These are phyloP conservation scores for Macrocentrus cingulum DNA, from an alignment of 1,140 invertebrate species.

Conservation along the genomic window DNA sequence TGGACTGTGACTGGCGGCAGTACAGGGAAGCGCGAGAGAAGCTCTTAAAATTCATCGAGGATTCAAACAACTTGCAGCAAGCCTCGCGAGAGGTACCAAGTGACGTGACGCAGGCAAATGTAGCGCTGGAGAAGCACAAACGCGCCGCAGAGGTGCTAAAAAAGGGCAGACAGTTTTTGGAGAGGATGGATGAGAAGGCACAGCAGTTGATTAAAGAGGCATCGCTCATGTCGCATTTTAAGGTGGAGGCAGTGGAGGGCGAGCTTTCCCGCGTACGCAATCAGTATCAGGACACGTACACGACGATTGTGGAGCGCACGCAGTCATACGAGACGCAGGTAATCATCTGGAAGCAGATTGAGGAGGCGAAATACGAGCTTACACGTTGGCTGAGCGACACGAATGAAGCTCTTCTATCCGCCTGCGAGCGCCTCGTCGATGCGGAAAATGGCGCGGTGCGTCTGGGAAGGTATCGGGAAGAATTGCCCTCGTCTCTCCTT, in stretches of 20 bases:
- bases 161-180: conserved; percentile 72
- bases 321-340: conserved; percentile 84
- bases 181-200: conserved; percentile 73
- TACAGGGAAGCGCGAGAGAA: conserved; percentile 72
- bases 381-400: conserved; percentile 82
- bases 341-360: conserved; percentile 89
- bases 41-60: conserved; percentile 68
- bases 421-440: conserved; percentile 75
- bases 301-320: conserved; percentile 69
- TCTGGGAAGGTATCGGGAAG: conserved; percentile 82
- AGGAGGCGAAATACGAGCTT: conserved; percentile 81
- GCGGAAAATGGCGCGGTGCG: conserved; percentile 76
- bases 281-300: conserved; percentile 75
- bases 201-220: conserved; percentile 73
- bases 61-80: conserved; percentile 65
- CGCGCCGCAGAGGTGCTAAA: conserved; percentile 73
- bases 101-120: conserved; percentile 64
- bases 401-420: conserved; percentile 71
- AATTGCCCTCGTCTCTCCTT: conserved; percentile 76
- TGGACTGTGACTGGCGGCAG: conserved; percentile 74
- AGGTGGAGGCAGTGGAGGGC: conserved; percentile 66
- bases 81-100: conserved; percentile 65
- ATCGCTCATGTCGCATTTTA: conserved; percentile 74
- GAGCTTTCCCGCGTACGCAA: conserved; percentile 66
- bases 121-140: conserved; percentile 71